Evolutionary conservation across 1,140 invertebrate species (phyloP), one percentile per base, ranked within the genome.

Genomic region (Hycleus cichorii): DNA sequence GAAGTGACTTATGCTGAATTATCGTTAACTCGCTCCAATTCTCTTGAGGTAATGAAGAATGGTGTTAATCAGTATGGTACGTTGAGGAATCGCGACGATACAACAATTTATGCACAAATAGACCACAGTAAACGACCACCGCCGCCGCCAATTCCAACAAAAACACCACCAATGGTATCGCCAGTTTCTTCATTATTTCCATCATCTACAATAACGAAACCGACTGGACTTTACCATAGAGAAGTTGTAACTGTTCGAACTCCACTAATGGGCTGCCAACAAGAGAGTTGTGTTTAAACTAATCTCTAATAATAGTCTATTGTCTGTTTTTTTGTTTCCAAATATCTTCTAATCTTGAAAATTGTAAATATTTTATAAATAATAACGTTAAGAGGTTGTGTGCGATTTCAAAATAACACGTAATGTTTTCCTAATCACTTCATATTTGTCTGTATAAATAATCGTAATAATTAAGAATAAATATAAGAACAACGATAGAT

Each of bases 201-300:
- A 7, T 46, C 64, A 38, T 5, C 40, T 18, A 73, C 71, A 58
- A 5, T 32, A 32, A 32, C 32, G 2, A 32, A 32, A 32, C 32
- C 32, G 4, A 32, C 32, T 9, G 64, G 57, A n/a, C 40, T 72
- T 8, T 72, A 73, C 53, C 72, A 77, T 64, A 76, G 87, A 59
- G 89, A 91, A 73, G 85, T 90, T 7, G 88, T 91, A 10, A 91
- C 89, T 3, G 88, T 90, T 11, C 79, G 89, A 64, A 91, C 88
- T 27, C 89, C 88, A 1, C 75, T 91, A 2, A 85, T 90, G 73
- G 83, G 82, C 52, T 88, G 85, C 47, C 87, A 88, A 69, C 89
- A 90, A 71, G 89, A 91, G 70, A 90, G 88, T 70, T 91, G 89
- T 72, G 89, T 91, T 74, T 91, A 90, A 83, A 61, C 18, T 18